Base-by-base conservation (phyloP, 2,113 vertebrate genomes). In the Pogona vitticeps region DNA sequence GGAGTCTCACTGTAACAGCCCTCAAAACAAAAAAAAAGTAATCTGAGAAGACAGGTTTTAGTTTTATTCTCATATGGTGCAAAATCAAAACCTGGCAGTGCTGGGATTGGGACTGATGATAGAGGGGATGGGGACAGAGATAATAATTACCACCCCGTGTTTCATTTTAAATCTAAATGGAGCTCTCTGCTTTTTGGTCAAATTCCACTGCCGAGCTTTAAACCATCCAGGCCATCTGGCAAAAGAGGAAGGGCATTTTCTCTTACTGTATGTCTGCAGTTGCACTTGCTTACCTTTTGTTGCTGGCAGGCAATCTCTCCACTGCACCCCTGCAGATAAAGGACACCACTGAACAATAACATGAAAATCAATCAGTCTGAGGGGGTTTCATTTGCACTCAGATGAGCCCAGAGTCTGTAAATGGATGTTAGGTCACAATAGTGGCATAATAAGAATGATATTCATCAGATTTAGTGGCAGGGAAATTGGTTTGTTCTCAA, bases 361-460 rank as follows among this genome's bases (percentile, higher is more conserved):
- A 31, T 26, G 84, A 79, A 72, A 72, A 46, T 80, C 76, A 86
- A 63, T 61, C 65, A 68, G 52, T 77, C 85, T 61, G 36, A 15
- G 26, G 56, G 28, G 36, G n/a, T 61, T 65, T 71, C 65, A 77
- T 76, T 33, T 71, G 80, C 65, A 88, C 38, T 56, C 33, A n/a
- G 46, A 80, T 42, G 75, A 28, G 36, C 40, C 4, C 38, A 42
- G 67, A 31, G 20, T 33, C 52, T 71, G 36, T 20, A 86, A 70
- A 72, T 31, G 42, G 77, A 72, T 86, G 84, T 38, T 31, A 61
- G 36, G 61, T 17, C 58, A 31, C 38, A 40, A 42, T 40, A 46
- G 26, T 71, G 67, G 36, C 67, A 71, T 68, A 56, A 78, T 58
- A 78, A 85, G 36, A 71, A 79, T 33, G 59, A 58, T 78, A 14